Evolutionary conservation across 1,140 invertebrate species (phyloP).

Genomic region (Diprion similis): DNA sequence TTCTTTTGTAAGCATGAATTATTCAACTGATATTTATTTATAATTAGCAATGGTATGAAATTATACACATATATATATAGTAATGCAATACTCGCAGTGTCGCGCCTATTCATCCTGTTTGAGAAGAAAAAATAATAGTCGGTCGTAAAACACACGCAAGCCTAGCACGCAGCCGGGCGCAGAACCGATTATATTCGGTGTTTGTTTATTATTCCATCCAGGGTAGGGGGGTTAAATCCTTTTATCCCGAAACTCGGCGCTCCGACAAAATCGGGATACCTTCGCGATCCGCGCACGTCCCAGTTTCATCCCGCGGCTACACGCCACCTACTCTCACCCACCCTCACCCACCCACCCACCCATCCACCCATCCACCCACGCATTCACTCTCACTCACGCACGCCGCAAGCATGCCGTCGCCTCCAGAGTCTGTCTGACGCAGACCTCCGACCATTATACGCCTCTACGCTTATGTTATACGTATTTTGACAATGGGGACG

Average conservation of each 20-base stretch:
- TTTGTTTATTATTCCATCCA: slow-evolving; percentile 4
- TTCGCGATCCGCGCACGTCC: slow-evolving; percentile 3
- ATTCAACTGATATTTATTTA: not conserved
- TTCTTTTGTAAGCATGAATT: not conserved
- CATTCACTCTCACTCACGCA: too few species aligned
- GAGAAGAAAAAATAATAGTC: too few species aligned
- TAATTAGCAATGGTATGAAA: not conserved
- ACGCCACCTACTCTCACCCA: too few species aligned
- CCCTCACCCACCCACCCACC: too few species aligned
- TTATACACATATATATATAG: not conserved
- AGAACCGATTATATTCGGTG: not conserved
- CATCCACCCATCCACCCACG: too few species aligned
- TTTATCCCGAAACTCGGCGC: not conserved
- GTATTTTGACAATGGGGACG: not conserved
- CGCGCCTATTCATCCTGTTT: too few species aligned
- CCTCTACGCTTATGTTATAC: not conserved
- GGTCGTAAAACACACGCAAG: too few species aligned
- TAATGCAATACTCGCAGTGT: not conserved
- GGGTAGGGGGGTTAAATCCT: not conserved
- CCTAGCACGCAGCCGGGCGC: too few species aligned
- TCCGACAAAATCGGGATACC: not conserved
- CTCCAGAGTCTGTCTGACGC: too few species aligned
- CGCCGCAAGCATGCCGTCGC: too few species aligned
- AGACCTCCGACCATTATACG: too few species aligned
- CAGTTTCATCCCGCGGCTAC: too few species aligned